Evolutionary conservation across 2,888 invertebrate genomes (phyloP).

Genomic region (Andrena haemorrhoa): DNA sequence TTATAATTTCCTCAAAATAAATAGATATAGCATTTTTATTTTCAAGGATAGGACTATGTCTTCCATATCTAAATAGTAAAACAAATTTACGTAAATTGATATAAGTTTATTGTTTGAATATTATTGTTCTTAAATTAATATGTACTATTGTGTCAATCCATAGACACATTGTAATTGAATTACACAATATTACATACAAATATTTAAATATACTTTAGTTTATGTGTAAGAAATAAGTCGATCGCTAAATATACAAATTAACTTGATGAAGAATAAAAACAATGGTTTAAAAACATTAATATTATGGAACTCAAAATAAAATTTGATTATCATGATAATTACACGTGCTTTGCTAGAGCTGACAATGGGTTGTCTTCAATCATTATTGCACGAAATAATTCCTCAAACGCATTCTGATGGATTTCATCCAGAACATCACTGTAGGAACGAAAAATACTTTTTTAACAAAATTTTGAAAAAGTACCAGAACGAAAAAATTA

Average conservation of each 20-base stretch:
- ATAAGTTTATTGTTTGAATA: background rate
- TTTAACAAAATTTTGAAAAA: no score
- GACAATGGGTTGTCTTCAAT: no score
- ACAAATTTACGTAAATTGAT: background rate
- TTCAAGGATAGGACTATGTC: background rate
- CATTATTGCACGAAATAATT: no score
- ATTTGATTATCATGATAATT: background rate
- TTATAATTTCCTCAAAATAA: background rate
- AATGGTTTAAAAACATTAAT: background rate
- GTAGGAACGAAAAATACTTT: no score
- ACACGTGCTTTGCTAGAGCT: no score
- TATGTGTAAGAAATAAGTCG: background rate
- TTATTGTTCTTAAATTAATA: background rate
- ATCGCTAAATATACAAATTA: background rate
- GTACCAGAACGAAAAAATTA: no score
- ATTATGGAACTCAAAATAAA: background rate
- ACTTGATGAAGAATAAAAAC: no score
- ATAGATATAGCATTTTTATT: background rate
- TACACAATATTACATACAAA: conserved; percentile 7
- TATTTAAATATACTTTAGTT: background rate
- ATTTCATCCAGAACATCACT: no score
- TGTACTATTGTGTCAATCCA: background rate
- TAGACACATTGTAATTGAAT: background rate
- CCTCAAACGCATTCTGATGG: no score
- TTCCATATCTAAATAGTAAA: conserved; percentile 2